A percentile compares a stretch with the other conserved stretches of the same genome.
Evolutionary conservation across 2,113 vertebrate species (phyloP).

Genomic region (Proterorhinus semilunaris): DNA sequence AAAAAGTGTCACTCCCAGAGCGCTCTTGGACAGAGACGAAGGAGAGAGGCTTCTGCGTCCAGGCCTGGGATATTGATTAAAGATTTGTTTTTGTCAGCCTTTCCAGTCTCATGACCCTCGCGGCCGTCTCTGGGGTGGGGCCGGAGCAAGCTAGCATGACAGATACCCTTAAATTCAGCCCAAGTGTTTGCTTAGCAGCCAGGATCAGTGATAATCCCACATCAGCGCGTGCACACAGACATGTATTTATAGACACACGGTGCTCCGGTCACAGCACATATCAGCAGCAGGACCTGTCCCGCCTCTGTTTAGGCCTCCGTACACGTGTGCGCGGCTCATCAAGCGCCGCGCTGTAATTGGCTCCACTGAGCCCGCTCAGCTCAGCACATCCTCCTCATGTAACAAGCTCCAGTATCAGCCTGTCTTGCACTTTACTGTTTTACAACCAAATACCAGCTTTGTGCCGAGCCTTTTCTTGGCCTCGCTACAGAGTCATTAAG

Average conservation of each 20-base stretch:
- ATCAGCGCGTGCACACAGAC: conserved; percentile 67
- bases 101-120: conserved; percentile 80
- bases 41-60: conserved; percentile 74
- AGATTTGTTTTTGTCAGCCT: conserved; percentile 85
- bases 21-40: conserved; percentile 70
- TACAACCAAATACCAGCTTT: conserved; percentile 75
- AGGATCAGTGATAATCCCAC: conserved; percentile 78
- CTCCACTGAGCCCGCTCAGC: conserved; percentile 66
- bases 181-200: conserved; percentile 74
- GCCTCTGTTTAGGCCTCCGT: conserved; percentile 47
- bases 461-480: conserved; percentile 64
- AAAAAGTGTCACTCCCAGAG: conserved; percentile 75
- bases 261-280: conserved; percentile 22
- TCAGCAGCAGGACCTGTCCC: conserved; percentile 44
- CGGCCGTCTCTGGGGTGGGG: conserved; percentile 77
- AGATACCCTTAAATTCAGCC: conserved; percentile 78
- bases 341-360: conserved; percentile 69
- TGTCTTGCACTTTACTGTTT: conserved; percentile 75
- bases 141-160: conserved; percentile 77
- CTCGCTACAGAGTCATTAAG: conserved; percentile 65
- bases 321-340: conserved; percentile 57
- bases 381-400: conserved; percentile 67
- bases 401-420: conserved; percentile 70
- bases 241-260: conserved; percentile 56
- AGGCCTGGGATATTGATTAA: conserved; percentile 79